phyloP scores from a whole-genome alignment of 2,888 invertebrate genomes.

The Leptothorax acervorum region DNA sequence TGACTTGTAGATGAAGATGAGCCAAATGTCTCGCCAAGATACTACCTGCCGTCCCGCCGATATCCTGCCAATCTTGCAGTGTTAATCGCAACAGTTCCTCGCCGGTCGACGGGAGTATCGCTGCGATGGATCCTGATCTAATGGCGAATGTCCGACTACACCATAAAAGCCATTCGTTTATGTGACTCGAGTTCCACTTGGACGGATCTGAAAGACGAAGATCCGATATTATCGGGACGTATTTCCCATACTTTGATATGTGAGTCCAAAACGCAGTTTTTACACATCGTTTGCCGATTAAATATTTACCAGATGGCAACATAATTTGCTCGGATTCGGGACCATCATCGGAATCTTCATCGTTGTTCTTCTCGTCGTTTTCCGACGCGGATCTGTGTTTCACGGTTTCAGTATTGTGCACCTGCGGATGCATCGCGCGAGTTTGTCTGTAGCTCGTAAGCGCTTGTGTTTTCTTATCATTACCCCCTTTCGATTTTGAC shows the following conservation, averaged over 20 bases:
- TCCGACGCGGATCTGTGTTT: conserved; percentile 38
- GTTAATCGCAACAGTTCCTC: conserved; percentile 88
- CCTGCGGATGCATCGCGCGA: conserved; percentile 10
- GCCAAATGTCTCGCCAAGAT: conserved; percentile 89
- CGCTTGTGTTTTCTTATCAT: background rate
- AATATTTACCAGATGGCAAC: conserved; percentile 87
- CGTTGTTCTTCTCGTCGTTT: conserved; percentile 23
- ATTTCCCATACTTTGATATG: background rate
- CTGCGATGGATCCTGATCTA: conserved; percentile 86
- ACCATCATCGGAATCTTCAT: conserved; percentile 79
- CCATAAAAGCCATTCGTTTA: conserved; percentile 89
- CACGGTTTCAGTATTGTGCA: background rate
- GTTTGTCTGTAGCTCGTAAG: conserved; percentile 4
- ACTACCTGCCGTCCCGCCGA: conserved; percentile 85
- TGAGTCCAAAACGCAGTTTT: background rate
- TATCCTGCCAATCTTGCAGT: conserved; percentile 88
- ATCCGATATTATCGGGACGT: background rate
- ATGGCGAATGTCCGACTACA: conserved; percentile 88
- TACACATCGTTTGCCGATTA: conserved; percentile 10
- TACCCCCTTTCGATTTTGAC: background rate
- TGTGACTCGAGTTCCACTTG: conserved; percentile 88
- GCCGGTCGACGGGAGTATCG: conserved; percentile 87
- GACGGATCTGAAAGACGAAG: conserved; percentile 87
- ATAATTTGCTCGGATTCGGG: conserved; percentile 85
- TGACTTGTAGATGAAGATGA: conserved; percentile 87